Percentiles rank a stretch among this genome's conserved stretches.
Evolutionary conservation across 2,113 vertebrate species (phyloP).

Genomic region (Ctenodactylus gundi): DNA sequence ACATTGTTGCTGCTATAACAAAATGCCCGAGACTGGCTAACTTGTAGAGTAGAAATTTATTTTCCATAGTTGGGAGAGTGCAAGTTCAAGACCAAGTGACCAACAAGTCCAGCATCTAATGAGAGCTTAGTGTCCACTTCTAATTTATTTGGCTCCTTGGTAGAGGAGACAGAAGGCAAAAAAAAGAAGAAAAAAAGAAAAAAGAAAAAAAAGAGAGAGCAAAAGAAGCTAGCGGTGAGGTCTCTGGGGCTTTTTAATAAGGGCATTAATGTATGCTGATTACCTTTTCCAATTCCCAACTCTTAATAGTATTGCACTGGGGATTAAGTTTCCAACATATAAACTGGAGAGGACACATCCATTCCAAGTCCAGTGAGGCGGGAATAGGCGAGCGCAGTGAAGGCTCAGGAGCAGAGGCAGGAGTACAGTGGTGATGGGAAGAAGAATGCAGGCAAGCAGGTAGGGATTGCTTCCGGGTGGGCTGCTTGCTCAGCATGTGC

Average conservation of each 20-base stretch:
- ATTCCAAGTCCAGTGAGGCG: rapidly evolving
- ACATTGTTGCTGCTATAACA: neutral
- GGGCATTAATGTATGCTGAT: too few species aligned
- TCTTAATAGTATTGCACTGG: rapidly evolving
- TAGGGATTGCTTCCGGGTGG: too few species aligned
- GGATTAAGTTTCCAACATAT: too few species aligned
- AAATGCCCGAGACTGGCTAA: neutral
- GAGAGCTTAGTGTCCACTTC: neutral
- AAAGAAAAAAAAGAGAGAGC: neutral
- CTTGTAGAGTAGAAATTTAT: neutral
- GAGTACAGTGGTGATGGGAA: neutral
- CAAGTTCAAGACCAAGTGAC: neutral
- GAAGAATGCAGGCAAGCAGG: too few species aligned
- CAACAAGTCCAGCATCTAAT: neutral
- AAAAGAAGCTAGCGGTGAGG: neutral
- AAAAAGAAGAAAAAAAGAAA: too few species aligned
- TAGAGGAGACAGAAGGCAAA: neutral
- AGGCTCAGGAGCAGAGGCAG: too few species aligned
- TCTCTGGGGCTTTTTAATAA: neutral
- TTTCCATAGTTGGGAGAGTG: neutral
- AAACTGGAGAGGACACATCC: neutral
- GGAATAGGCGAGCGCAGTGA: neutral
- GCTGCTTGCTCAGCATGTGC: too few species aligned
- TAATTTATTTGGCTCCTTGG: neutral
- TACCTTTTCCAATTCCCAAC: too few species aligned